phyloP scores from a whole-genome alignment of 2,797 vertebrate genomes.

The Sitta carolinensis region DNA sequence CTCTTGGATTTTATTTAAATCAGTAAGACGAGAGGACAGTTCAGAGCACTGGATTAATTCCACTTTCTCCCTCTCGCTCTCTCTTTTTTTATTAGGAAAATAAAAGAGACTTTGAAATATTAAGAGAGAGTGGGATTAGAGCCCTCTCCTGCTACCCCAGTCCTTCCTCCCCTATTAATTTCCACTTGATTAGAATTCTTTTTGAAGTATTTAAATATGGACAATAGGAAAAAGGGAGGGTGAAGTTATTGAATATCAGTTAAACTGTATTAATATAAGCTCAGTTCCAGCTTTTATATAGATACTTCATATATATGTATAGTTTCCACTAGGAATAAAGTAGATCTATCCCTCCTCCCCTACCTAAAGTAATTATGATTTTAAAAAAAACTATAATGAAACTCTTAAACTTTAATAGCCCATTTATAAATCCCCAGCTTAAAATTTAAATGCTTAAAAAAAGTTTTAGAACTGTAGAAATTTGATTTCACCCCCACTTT shows the following conservation, averaged over 20 bases:
- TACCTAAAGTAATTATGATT: conserved; percentile 83
- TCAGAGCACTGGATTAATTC: conserved; percentile 99
- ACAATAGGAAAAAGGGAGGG: conserved; percentile 97
- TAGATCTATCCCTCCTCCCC: conserved; percentile 74
- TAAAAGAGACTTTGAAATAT: conserved; percentile 99
- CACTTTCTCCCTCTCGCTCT: conserved; percentile 76
- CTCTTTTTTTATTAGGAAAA: conserved; percentile 92
- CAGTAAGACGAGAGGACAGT: conserved; percentile 93
- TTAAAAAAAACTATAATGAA: conserved; percentile 74
- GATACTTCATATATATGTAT: conserved; percentile 83
- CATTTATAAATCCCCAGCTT: conserved; percentile 80
- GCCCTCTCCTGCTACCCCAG: conserved; percentile 94
- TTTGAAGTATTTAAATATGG: conserved; percentile 99
- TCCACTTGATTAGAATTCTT: conserved; percentile 99
- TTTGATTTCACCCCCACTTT: background rate
- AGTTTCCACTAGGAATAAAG: conserved; percentile 81
- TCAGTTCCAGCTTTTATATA: conserved; percentile 79
- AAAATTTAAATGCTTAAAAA: conserved; percentile 75
- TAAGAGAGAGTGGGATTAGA: conserved; percentile 99
- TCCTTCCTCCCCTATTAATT: conserved; percentile 98
- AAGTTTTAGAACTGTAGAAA: conserved; percentile 75
- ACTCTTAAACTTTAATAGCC: conserved; percentile 82
- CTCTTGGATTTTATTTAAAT: conserved; percentile 96
- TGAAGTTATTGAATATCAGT: conserved; percentile 99
- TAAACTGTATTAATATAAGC: conserved; percentile 98